phyloP scores from a whole-genome alignment of 1,140 invertebrate genomes.

The Euura saliciscinereae region DNA sequence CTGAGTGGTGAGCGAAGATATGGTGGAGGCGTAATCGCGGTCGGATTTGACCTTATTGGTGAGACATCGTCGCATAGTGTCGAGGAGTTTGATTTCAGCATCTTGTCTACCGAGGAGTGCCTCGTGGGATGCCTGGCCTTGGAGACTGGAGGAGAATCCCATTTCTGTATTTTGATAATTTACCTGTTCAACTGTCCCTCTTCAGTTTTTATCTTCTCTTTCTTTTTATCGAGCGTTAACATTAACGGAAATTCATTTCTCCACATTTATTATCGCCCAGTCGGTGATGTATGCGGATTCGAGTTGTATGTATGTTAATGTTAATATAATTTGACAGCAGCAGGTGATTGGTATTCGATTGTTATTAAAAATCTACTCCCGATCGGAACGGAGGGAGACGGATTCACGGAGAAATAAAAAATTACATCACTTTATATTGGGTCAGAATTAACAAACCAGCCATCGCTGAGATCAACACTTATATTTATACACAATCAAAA shows the following conservation, averaged over 20 bases:
- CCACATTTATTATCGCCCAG: not conserved
- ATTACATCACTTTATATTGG: constrained; percentile 14
- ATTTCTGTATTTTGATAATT: constrained; percentile 57
- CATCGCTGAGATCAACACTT: constrained; percentile 44
- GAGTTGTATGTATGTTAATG: not conserved
- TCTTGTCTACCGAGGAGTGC: constrained; percentile 86
- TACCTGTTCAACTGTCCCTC: not conserved
- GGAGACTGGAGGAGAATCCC: constrained; percentile 85
- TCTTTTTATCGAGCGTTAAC: not conserved
- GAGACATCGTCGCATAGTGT: constrained; percentile 86
- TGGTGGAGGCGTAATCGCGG: constrained; percentile 83
- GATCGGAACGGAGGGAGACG: too few relatives aligned
- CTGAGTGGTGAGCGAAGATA: constrained; percentile 78
- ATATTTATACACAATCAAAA: constrained; percentile 32
- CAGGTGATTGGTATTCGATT: not conserved
- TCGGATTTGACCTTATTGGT: constrained; percentile 88
- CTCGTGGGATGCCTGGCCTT: constrained; percentile 83
- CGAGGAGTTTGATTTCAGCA: constrained; percentile 87
- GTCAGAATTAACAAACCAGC: constrained; percentile 8
- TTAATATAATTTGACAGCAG: not conserved
- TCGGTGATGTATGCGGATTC: too few relatives aligned
- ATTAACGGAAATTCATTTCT: constrained; percentile 10
- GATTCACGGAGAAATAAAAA: not conserved
- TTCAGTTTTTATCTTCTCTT: not conserved
- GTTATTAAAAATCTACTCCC: too few relatives aligned